These are phyloP conservation scores for Galleria mellonella DNA, from an alignment of 1,140 invertebrate species.

Conservation along the genomic window DNA sequence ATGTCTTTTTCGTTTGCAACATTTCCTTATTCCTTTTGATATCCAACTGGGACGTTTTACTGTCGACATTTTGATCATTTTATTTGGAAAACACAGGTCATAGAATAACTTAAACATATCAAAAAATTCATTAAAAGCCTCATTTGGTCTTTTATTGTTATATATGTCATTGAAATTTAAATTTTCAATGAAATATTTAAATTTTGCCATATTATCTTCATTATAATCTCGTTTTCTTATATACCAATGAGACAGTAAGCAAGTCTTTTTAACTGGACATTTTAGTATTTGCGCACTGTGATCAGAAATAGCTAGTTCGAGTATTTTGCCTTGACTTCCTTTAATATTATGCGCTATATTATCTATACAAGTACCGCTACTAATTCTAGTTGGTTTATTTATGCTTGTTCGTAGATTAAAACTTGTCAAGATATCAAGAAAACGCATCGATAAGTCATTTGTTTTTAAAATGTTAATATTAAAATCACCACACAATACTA, in stretches of 20 bases:
- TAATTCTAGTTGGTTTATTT: conserved; percentile 5
- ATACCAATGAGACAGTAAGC: not conserved
- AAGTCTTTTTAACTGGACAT: conserved; percentile 14
- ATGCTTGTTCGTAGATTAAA: conserved; percentile 8
- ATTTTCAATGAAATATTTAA: not conserved
- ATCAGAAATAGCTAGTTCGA: conserved; percentile 17
- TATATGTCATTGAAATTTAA: no score
- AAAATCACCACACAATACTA: conserved; percentile 10
- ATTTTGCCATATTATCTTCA: conserved; percentile 7
- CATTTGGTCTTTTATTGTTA: no score
- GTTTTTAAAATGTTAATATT: conserved; percentile 9
- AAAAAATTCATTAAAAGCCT: no score
- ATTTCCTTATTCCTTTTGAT: no score
- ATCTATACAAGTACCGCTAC: conserved; percentile 13
- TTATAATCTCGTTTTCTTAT: conserved; percentile 3
- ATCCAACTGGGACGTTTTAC: no score
- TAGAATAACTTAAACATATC: no score
- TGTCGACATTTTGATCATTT: no score
- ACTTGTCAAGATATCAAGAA: conserved; percentile 1
- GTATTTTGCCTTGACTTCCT: conserved; percentile 2
- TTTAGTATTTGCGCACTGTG: conserved; percentile 14
- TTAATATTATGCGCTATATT: conserved; percentile 9
- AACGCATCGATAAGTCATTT: not conserved
- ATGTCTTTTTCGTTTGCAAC: no score
- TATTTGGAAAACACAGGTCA: no score